These are phyloP conservation scores for Lanius collurio DNA, from an alignment of 2,113 vertebrate species.

Conservation along the genomic window DNA sequence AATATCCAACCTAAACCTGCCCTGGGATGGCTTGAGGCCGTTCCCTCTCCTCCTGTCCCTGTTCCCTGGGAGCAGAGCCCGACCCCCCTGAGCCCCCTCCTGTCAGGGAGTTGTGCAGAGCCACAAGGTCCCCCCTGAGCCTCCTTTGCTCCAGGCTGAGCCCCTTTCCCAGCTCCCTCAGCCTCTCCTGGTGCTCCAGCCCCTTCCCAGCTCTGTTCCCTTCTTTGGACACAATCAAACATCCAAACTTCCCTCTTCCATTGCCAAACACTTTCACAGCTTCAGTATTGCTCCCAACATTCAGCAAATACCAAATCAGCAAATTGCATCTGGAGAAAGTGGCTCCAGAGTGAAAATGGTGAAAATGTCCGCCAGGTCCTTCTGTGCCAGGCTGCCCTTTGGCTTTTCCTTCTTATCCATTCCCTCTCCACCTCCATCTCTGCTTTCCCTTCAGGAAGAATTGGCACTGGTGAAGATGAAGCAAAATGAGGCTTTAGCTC, in stretches of 20 bases:
- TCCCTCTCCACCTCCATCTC: neutral
- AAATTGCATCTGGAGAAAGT: neutral
- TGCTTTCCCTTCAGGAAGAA: neutral
- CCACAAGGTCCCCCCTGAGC: neutral
- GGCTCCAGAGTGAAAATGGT: neutral
- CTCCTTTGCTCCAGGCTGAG: neutral
- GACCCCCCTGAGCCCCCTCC: neutral
- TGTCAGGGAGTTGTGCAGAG: neutral
- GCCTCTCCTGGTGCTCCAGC: neutral
- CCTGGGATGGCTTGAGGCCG: accelerated
- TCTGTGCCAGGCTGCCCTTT: neutral
- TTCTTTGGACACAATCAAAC: accelerated
- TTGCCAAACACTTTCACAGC: neutral
- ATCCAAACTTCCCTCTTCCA: neutral
- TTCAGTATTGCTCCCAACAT: neutral
- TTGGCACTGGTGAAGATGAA: neutral
- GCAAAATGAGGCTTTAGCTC: neutral
- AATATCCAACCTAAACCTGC: neutral
- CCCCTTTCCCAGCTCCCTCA: neutral
- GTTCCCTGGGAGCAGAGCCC: neutral
- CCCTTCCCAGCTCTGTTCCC: accelerated
- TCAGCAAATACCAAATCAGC: neutral
- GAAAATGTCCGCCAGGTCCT: neutral
- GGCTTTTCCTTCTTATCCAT: neutral
- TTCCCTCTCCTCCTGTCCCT: neutral